These are phyloP conservation scores for Taxidea taxus DNA, from an alignment of 2,113 vertebrate genomes.

Conservation along the genomic window DNA sequence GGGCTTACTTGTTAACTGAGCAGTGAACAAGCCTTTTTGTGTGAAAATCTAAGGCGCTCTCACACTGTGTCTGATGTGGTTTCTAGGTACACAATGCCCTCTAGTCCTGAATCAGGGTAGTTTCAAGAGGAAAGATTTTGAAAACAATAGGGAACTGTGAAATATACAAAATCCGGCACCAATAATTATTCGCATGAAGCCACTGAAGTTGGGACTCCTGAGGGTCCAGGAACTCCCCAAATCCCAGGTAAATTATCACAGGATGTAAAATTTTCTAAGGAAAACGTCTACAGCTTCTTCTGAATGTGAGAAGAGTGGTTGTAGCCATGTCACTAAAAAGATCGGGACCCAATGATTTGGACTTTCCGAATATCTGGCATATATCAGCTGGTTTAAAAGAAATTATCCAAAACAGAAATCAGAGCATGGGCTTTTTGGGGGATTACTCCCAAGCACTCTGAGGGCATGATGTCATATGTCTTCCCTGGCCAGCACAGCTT, in stretches of 20 bases:
- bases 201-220: neutral
- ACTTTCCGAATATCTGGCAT: neutral
- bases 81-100: conserved; percentile 77
- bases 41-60: conserved; percentile 34
- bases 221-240: neutral
- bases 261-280: neutral
- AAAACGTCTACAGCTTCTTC: neutral
- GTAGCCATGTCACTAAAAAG: neutral
- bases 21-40: conserved; percentile 48
- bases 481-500: conserved; percentile 16
- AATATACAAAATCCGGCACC: conserved; percentile 51
- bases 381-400: neutral
- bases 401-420: neutral
- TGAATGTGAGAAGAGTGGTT: neutral
- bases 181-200: conserved; percentile 51
- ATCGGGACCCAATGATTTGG: neutral
- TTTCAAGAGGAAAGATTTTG: conserved; percentile 47
- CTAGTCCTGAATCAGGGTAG: conserved; percentile 79
- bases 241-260: neutral
- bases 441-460: conserved; percentile 58
- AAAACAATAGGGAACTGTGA: conserved; percentile 38
- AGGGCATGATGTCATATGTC: conserved; percentile 60
- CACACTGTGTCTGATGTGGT: conserved; percentile 22
- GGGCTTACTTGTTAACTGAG: conserved; percentile 65
- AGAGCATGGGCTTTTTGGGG: neutral